phyloP scores from a whole-genome alignment of 2,888 invertebrate genomes.

The Stenotaenia linearis region DNA sequence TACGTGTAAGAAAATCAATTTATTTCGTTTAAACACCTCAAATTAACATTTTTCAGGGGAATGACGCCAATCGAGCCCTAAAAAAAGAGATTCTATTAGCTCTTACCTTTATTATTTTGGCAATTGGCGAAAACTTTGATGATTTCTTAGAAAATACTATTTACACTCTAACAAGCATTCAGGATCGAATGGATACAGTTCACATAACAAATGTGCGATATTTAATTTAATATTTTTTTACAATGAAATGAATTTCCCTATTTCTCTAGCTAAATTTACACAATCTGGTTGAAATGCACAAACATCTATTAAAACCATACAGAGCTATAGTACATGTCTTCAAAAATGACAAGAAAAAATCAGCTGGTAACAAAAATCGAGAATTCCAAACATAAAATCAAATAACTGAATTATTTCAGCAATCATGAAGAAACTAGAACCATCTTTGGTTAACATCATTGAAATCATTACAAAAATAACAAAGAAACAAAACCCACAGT shows the following conservation, averaged over 20 bases:
- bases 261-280: background rate
- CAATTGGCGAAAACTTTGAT: background rate
- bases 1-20: background rate
- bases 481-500: background rate
- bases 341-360: background rate
- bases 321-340: background rate
- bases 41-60: background rate
- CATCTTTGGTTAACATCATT: background rate
- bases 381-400: background rate
- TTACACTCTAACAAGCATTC: background rate
- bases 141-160: background rate
- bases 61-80: background rate
- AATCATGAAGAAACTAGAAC: background rate
- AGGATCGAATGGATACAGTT: background rate
- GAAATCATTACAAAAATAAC: background rate
- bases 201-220: background rate
- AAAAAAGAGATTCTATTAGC: background rate
- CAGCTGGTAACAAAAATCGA: background rate
- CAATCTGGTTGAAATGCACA: background rate
- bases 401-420: background rate
- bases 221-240: background rate
- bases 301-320: background rate
- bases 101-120: background rate
- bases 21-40: background rate
- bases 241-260: background rate